A percentile compares a stretch with the other conserved stretches of the same genome.
Conservation (phyloP, 1,140 invertebrate genomes). For the Brachionus plicatilis region DNA sequence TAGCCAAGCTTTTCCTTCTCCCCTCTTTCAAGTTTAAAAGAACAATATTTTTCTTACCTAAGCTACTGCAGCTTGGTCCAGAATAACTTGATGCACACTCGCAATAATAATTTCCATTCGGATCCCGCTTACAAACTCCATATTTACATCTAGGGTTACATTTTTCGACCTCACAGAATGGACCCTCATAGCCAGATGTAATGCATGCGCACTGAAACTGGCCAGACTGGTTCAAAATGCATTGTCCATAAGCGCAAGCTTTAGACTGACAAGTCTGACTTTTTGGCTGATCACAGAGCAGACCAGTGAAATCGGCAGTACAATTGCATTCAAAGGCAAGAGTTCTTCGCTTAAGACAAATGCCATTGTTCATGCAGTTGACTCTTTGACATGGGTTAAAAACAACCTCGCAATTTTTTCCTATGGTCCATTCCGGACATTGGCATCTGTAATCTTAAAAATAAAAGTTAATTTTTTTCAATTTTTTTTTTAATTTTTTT, state of each 20-base stretch:
- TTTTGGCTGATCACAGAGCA: slow-evolving; percentile 35
- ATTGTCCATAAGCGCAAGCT: slow-evolving; percentile 11
- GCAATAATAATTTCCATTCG: slow-evolving; percentile 32
- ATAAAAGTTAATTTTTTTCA: background rate
- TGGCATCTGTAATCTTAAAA: slow-evolving; percentile 30
- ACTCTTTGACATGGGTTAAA: slow-evolving; percentile 35
- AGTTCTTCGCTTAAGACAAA: slow-evolving; percentile 26
- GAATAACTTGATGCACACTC: slow-evolving; percentile 5
- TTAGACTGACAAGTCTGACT: slow-evolving; percentile 16
- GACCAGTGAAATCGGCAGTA: background rate
- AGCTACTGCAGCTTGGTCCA: slow-evolving; percentile 17
- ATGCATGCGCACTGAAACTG: slow-evolving; percentile 34
- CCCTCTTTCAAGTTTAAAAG: too few species aligned
- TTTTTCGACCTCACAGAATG: slow-evolving; percentile 31
- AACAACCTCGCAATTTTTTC: slow-evolving; percentile 38
- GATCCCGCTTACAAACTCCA: background rate
- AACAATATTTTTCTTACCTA: background rate
- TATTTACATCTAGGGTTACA: slow-evolving; percentile 31
- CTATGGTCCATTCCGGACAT: slow-evolving; percentile 39
- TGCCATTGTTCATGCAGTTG: slow-evolving; percentile 38
- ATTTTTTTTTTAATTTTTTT: background rate
- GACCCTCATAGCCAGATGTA: slow-evolving; percentile 2
- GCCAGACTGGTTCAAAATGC: slow-evolving; percentile 1
- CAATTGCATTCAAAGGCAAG: slow-evolving; percentile 33
- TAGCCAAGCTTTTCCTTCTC: too few species aligned